Percentiles rank a stretch among this genome's conserved stretches.
These are phyloP conservation scores for Lepisosteus osseus DNA, from an alignment of 2,113 vertebrate species.

Conservation along the genomic window DNA sequence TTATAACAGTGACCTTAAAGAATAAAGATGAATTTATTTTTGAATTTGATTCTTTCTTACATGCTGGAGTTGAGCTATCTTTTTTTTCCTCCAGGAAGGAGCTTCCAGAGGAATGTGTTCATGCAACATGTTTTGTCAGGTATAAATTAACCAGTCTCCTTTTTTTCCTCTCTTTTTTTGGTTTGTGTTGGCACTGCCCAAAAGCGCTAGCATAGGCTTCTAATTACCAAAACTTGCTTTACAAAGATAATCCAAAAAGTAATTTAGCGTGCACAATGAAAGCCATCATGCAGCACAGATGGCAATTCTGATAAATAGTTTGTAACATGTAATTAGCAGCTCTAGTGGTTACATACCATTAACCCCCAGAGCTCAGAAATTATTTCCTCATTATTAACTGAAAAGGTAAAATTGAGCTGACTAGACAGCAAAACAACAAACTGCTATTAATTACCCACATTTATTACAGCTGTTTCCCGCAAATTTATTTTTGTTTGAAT, in stretches of 20 bases:
- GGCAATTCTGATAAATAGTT: slow-evolving; percentile 99
- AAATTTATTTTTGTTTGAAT: slow-evolving; percentile 68
- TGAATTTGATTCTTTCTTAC: too few species aligned
- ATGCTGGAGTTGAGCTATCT: background rate
- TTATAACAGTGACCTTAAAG: too few species aligned
- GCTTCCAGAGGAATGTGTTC: slow-evolving; percentile 15
- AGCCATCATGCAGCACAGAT: slow-evolving; percentile 87
- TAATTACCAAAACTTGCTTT: slow-evolving; percentile 99
- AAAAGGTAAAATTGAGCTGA: slow-evolving; percentile 98
- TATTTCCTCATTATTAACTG: slow-evolving; percentile 98
- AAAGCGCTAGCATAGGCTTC: slow-evolving; percentile 82
- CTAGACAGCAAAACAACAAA: slow-evolving; percentile 95
- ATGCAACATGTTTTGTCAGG: slow-evolving; percentile 45
- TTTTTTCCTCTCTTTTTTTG: slow-evolving; percentile 46
- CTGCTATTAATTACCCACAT: slow-evolving; percentile 86
- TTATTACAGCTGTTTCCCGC: slow-evolving; percentile 83
- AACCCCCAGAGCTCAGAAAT: slow-evolving; percentile 97
- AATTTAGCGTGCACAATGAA: slow-evolving; percentile 98
- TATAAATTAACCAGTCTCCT: slow-evolving; percentile 56
- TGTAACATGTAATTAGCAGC: slow-evolving; percentile 98
- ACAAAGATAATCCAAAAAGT: slow-evolving; percentile 99
- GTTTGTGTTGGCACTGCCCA: slow-evolving; percentile 54
- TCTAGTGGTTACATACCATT: slow-evolving; percentile 98
- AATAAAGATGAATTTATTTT: too few species aligned
- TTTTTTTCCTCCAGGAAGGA: background rate